Evolutionary conservation across 2,113 vertebrate species (phyloP).

Genomic region (Chamaetylas fuelleborni): DNA sequence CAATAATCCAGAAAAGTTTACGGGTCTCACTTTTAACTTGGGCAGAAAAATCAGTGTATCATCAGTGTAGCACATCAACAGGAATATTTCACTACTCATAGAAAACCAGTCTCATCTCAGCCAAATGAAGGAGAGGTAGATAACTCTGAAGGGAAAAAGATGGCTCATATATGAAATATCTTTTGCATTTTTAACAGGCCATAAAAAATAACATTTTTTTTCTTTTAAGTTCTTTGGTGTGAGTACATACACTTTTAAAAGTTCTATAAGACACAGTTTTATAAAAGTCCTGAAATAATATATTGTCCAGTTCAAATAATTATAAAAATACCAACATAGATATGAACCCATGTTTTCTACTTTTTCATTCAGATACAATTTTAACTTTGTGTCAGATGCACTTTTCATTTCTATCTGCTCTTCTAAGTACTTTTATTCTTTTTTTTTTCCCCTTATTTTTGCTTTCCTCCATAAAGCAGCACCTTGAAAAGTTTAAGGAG

Average conservation of each 20-base stretch:
- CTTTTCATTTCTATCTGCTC: not conserved
- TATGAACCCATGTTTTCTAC: not conserved
- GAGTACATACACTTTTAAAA: not conserved
- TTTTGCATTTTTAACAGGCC: not conserved
- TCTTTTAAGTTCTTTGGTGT: not conserved
- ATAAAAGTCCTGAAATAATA: not conserved
- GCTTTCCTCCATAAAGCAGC: not conserved
- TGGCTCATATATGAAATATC: not conserved
- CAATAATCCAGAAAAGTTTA: not conserved
- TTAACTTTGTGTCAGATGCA: not conserved
- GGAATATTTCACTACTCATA: not conserved
- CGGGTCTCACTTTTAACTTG: not conserved
- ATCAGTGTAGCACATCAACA: not conserved
- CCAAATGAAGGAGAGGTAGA: not conserved
- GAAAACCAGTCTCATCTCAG: not conserved
- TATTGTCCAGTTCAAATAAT: not conserved
- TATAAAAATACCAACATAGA: not conserved
- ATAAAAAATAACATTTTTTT: not conserved
- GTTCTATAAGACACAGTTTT: not conserved
- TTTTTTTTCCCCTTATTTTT: not conserved
- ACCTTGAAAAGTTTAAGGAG: not conserved
- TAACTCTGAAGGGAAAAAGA: not conserved
- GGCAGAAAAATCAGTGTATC: not conserved
- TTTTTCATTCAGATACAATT: not conserved
- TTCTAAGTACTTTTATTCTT: not conserved